Percentiles rank a stretch among this genome's conserved stretches.
Evolutionary conservation across 2,113 vertebrate genomes (phyloP).

Genomic region (Cervus canadensis): DNA sequence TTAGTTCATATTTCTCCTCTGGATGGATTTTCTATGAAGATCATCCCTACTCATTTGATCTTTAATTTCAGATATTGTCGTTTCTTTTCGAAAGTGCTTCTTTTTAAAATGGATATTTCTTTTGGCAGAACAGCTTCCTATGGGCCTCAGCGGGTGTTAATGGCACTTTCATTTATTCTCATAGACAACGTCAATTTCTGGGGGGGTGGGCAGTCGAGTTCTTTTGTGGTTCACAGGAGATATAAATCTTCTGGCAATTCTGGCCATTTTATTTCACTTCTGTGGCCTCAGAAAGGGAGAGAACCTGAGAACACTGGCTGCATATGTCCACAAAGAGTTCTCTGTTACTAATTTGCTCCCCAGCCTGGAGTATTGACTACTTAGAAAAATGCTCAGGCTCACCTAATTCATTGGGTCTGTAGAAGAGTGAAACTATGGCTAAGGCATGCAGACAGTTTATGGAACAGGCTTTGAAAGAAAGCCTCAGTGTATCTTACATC

Average conservation of each 20-base stretch:
- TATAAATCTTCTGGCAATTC: slow-evolving; percentile 39
- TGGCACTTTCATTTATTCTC: slow-evolving; percentile 50
- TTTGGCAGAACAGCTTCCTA: slow-evolving; percentile 42
- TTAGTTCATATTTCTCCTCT: slow-evolving; percentile 54
- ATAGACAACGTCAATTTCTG: slow-evolving; percentile 25
- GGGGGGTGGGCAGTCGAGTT: background rate
- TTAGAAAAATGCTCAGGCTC: background rate
- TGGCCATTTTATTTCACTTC: slow-evolving; percentile 27
- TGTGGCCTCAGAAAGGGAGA: background rate
- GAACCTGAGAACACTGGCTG: background rate
- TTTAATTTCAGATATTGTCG: slow-evolving; percentile 67
- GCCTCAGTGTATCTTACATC: background rate
- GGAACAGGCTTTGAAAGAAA: background rate
- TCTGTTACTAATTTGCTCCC: background rate
- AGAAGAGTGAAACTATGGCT: background rate
- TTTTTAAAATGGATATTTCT: slow-evolving; percentile 41
- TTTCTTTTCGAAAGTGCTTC: slow-evolving; percentile 18
- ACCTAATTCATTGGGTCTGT: background rate
- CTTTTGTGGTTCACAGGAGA: slow-evolving; percentile 13
- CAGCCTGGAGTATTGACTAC: background rate
- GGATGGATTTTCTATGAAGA: slow-evolving; percentile 65
- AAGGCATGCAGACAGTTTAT: background rate
- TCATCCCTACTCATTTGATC: slow-evolving; percentile 54
- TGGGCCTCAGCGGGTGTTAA: slow-evolving; percentile 17
- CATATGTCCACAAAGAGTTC: background rate